Evolutionary conservation across 2,113 vertebrate species (phyloP), one percentile per base, ranked within the genome.

Genomic region (Ariopsis seemanni): DNA sequence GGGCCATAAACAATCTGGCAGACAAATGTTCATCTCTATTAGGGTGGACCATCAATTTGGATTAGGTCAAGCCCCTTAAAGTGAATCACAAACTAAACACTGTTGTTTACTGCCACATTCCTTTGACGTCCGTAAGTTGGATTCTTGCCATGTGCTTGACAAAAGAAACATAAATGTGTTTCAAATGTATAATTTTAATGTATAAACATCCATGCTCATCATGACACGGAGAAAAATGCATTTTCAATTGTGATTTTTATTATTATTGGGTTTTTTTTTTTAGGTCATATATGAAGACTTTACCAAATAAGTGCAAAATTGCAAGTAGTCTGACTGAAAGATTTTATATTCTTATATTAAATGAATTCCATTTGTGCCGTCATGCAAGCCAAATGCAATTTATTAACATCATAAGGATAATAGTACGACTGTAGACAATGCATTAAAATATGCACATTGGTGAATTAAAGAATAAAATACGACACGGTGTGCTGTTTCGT

Each of bases 401-500:
- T 57, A 57, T 80, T 80, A 79, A 79, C 53, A 58, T 57, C n/a
- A 78, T 52, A n/a, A 78, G 27, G 30, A 58, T 80, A 34, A 60
- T 22, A 81, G 5, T 22, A 42, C 27, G 22, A 7, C 53, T 69
- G 77, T 77, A 34, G 30, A 78, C 18, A 79, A 27, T 86, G 65
- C 72, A 84, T 86, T 60, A 12, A 11, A 27, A 81, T 58, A 63
- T 86, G 34, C 10, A 72, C 77, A 82, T 34, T 86, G 48, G 17
- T 80, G 55, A 50, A 25, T 5, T 48, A 22, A 74, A 18, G 18
- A 74, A 42, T 9, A 25, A 75, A 75, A 52, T 22, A 77, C 0
- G 1, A 53, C 74, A 48, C 1, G 4, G 17, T 72, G 69, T 42
- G 27, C 27, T 71, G 67, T 72, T 42, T 48, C 42, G 18, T 50